Evolutionary conservation across 2,888 invertebrate genomes (phyloP), one percentile per base, ranked within the genome.

Genomic region (Megaustenia siamemsis): DNA sequence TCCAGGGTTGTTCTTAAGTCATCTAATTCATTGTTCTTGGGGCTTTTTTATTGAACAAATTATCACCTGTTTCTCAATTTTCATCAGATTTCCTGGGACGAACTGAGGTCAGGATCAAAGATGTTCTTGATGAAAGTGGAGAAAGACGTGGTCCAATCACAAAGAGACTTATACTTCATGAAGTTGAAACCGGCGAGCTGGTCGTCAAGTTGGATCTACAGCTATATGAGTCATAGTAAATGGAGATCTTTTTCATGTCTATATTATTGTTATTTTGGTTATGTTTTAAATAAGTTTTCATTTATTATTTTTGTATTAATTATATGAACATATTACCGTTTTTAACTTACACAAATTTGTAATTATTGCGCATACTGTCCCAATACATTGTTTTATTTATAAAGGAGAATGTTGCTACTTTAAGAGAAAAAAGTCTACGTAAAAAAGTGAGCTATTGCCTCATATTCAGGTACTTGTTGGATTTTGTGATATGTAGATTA

Each of bases 201-300:
- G 94, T 95, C 60, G 95, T 96, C 69, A 96, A 96, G 93, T 94
- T 96, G 82, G 96, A 96, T 93, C 94, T 96, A 86, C 96, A 96
- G 89, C 93, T 96, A 83, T 96, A 90, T 87, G 91, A 92, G n/a
- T 88, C 88, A 66, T 83, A 78, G 78, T 40, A 78, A 32, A 49
- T 32, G 6, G 32, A 21, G n/a, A 1, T 32, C 32, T 32, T 63
- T 2, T 63, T 21, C 32, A 40, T 69, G 4, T 10, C 69, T 69
- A 8, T 40, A 2, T 24, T 38, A 40, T n/a, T 69, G 2, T 24
- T 40, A 24, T 69, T 32, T 73, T 49, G 28, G 3, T 32, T 10
- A 73, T n/a, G 28, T 28, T 49, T n/a, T 45, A 6, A 73, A 45
- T 49, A 49, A 4, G 15, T 49, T 32, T n/a, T 49, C 6, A 32